Base-by-base conservation (phyloP, 2,113 vertebrate genomes). In the Pleuronectes platessa region DNA sequence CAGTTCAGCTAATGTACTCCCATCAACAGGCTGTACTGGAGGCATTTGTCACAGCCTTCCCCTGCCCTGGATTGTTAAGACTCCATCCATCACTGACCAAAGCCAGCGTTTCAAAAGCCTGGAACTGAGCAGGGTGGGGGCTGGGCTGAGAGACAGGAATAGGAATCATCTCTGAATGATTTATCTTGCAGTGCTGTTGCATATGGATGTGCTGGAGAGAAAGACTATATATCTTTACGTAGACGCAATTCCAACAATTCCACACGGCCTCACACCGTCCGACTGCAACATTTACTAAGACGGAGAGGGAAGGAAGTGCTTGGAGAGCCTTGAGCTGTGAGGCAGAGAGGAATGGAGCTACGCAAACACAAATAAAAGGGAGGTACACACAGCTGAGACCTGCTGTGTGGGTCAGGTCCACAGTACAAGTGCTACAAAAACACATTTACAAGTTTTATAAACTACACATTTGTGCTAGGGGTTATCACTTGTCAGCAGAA, bases 41-140 rank as follows among this genome's bases (percentile, higher is more conserved):
- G 55, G 76, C 84, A 87, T 92, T 72, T 81, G 84, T 87, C 81
- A 86, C 37, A 62, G 54, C 65, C 61, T 15, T n/a, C 42, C 62
- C 18, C 17, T 4, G 65, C 63, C 47, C 13, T 11, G 67, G 66
- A 83, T 71, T 69, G 76, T 76, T 86, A 68, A 63, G 47, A 37
- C 51, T 81, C 68, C 86, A 92, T 92, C 79, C 59, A 85, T 92
- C 86, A 89, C 58, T 24, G 54, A 61, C 69, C 47, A 18, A 59
- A 74, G 80, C 31, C 68, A 47, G 54, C 24, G 62, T 51, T 84
- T 86, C 31, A 69, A 66, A 76, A 64, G 60, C 59, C 21, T 14
- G 53, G 62, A 68, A 37, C 37, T 59, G 64, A 51, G 55, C 3
- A 1, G 11, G 47, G 56, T 11, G 64, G 70, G 76, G 71, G 85